phyloP scores from a whole-genome alignment of 2,113 vertebrate genomes.

The Vimba vimba region DNA sequence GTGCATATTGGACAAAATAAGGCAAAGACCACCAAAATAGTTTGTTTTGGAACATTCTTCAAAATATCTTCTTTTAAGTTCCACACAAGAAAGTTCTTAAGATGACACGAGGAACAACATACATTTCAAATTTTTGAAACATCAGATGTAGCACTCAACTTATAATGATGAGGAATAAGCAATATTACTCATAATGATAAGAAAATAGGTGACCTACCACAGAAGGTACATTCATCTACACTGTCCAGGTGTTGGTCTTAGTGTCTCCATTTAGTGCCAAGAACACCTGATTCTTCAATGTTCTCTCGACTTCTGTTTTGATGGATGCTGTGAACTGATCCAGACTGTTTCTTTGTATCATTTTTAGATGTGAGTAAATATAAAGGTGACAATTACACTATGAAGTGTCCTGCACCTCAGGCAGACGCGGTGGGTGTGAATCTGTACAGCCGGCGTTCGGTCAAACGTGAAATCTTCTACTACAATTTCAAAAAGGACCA shows the following conservation, averaged over 20 bases:
- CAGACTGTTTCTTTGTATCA: neutral
- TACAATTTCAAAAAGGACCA: rapidly evolving
- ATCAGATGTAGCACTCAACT: neutral
- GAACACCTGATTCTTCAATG: neutral
- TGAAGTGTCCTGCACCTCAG: constrained; percentile 39
- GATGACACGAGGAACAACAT: neutral
- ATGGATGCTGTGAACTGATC: neutral
- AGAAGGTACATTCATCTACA: neutral
- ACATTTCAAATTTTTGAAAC: neutral
- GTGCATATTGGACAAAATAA: neutral
- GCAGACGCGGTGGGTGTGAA: rapidly evolving
- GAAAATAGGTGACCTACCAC: neutral
- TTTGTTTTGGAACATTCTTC: neutral
- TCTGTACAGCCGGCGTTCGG: constrained; percentile 41
- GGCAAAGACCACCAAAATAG: neutral
- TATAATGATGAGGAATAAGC: neutral
- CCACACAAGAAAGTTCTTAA: neutral
- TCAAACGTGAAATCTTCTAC: rapidly evolving
- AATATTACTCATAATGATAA: neutral
- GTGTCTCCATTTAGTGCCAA: neutral
- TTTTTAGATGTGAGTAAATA: constrained; percentile 14
- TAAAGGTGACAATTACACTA: constrained; percentile 43
- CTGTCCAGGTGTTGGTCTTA: neutral
- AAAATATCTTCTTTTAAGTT: neutral
- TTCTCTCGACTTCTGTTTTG: neutral